Base-by-base conservation (phyloP, 2,888 invertebrate species). In the Alloscopus bannaensis region DNA sequence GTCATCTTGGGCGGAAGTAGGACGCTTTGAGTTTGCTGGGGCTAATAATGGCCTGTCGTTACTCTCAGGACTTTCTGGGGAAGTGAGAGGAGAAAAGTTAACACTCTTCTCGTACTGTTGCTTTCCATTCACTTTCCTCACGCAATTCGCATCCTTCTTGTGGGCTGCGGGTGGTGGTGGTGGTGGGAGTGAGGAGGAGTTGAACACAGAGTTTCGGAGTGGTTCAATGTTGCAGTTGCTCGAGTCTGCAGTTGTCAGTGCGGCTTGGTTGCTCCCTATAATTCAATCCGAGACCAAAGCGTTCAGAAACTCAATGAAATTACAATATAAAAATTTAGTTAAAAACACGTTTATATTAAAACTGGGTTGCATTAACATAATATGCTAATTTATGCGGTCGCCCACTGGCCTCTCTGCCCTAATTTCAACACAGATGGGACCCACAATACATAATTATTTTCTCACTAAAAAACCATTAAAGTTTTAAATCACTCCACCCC, bases 71-170 rank as follows among this genome's bases (percentile, higher is more conserved):
- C 68, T 75, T 28, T 75, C 75, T 1, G 75, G 75, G 22, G 75
- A 75, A 28, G 75, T 68, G 52, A 75, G 59, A n/a, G 75, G 73
- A 20, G 73, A 75, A 60, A 75, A 75, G 68, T 68, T 66, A 26
- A 75, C 45, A 26, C 75, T 68, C 28, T 75, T 75, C 24, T 57
- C 59, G 31, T 29, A 20, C 26, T 65, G 55, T 28, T 68, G 55
- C n/a, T 42, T 42, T 24, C 16, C 20, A 11, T 22, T 64, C 13
- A 20, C 3, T 20, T 36, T 24, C 42, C 40, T 62, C 24, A 24
- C 20, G 31, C 59, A 45, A 22, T 59, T 66, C 16, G 28, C 40
- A 59, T 68, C 47, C 22, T 36, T 68, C 45, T 22, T 60, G 42
- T 47, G 29, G 50, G 26, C 55, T n/a, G n/a, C n/a, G n/a, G n/a